Base-by-base conservation (phyloP, 2,113 vertebrate genomes). In the Anguilla rostrata region DNA sequence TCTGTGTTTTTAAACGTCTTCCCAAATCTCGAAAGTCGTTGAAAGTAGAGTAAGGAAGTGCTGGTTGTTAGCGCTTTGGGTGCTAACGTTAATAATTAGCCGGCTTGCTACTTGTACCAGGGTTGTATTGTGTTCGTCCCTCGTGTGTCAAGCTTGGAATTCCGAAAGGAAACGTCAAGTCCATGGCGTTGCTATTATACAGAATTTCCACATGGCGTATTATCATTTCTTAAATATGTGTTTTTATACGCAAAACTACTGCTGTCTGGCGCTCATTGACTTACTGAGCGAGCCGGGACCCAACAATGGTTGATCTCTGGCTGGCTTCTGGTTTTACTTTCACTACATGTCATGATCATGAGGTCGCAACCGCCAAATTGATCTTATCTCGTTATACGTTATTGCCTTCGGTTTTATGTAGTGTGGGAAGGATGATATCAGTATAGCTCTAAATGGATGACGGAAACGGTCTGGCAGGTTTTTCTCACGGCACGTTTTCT, bases 401-500 rank as follows among this genome's bases (percentile, higher is more conserved):
- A 22, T 26, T 20, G 22, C 3, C 18, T 3, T 6, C 5, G 60
- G 1, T 66, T 84, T 81, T 85, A 81, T 84, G 9, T 26, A 83
- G 14, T 88, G 53, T 29, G 29, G 78, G 79, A 86, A 12, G 49
- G n/a, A 87, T 43, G 5, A 26, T 56, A 34, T 79, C 46, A 49
- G 41, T 83, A 78, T 14, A 40, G 43, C 18, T 34, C 12, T 57
- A 18, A 46, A 39, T 39, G 26, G n/a, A 46, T 4, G 6, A 43
- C 16, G 22, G 18, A n/a, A 88, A 84, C 88, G 71, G 56, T 34
- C 86, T 84, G 78, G 6, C 63, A 49, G 5, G 20, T 12, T 34
- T 85, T 81, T 86, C 53, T 86, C 75, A 78, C 56, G 82, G 26
- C 89, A 84, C 18, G 16, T 57, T 15, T 56, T 86, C 22, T n/a